Percentiles rank a stretch among this genome's conserved stretches.
These are phyloP conservation scores for Osedax fenrisi DNA, from an alignment of 2,888 invertebrate species.

Conservation along the genomic window DNA sequence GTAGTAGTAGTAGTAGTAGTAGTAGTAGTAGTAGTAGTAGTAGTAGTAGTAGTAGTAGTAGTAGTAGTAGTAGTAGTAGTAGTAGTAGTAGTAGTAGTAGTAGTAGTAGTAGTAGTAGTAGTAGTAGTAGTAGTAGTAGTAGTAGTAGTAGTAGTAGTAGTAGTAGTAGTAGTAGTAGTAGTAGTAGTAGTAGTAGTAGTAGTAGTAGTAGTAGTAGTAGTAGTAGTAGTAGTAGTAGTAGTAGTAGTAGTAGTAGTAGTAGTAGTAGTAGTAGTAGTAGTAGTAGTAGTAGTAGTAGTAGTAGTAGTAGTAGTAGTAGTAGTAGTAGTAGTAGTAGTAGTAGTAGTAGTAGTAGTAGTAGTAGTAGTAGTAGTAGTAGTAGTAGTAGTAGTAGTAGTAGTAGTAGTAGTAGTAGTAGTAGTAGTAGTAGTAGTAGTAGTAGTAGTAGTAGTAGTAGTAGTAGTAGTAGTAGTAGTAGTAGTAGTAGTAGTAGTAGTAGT, in stretches of 20 bases:
- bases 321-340: background rate
- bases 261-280: background rate
- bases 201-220: background rate
- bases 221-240: background rate
- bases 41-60: background rate
- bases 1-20: background rate
- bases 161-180: background rate
- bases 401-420: too few relatives aligned
- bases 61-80: background rate
- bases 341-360: background rate
- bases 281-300: background rate
- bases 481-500: background rate
- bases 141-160: background rate
- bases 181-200: background rate
- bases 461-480: background rate
- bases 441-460: background rate
- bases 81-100: background rate
- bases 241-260: background rate
- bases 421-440: too few relatives aligned
- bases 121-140: background rate
- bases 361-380: background rate
- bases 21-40: conserved; percentile 2
- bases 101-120: background rate
- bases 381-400: background rate
- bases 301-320: background rate